These are phyloP conservation scores for Apeira syringaria DNA, from an alignment of 2,888 invertebrate species.

Conservation along the genomic window DNA sequence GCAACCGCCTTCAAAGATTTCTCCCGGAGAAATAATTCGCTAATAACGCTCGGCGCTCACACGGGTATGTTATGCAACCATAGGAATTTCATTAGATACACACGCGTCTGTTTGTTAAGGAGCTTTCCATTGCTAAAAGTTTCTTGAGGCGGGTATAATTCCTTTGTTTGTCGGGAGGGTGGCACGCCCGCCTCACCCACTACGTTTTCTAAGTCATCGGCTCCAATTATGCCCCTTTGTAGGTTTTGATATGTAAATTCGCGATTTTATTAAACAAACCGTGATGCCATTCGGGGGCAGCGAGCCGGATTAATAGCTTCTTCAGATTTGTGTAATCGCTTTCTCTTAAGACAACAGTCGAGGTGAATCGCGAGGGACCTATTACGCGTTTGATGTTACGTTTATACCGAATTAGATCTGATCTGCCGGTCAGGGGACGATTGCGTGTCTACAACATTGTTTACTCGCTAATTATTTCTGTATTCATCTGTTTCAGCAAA, in stretches of 20 bases:
- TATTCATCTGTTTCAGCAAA: constrained; percentile 21
- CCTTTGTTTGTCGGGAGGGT: constrained; percentile 81
- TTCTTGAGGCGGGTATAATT: constrained; percentile 84
- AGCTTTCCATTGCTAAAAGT: constrained; percentile 84
- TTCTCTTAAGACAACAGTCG: constrained; percentile 80
- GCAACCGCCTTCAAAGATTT: constrained; percentile 82
- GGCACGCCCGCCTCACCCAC: constrained; percentile 71
- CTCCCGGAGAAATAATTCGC: constrained; percentile 79
- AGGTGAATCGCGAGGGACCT: constrained; percentile 66
- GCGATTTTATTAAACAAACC: constrained; percentile 84
- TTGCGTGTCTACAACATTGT: constrained; percentile 15
- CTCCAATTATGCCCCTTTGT: constrained; percentile 84
- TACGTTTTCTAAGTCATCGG: constrained; percentile 84
- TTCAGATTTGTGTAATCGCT: constrained; percentile 84
- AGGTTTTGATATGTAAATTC: constrained; percentile 84
- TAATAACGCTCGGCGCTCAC: constrained; percentile 77
- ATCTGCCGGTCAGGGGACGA: constrained; percentile 33
- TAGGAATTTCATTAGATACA: constrained; percentile 84
- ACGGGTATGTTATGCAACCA: constrained; percentile 83
- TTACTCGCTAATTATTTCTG: constrained; percentile 17
- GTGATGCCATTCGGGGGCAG: constrained; percentile 82
- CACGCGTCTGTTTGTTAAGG: constrained; percentile 84
- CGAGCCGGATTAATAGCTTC: constrained; percentile 83
- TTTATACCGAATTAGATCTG: constrained; percentile 30
- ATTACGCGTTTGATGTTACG: constrained; percentile 54